Conservation (phyloP, 2,888 invertebrate genomes). For the Drosophila greeni region DNA sequence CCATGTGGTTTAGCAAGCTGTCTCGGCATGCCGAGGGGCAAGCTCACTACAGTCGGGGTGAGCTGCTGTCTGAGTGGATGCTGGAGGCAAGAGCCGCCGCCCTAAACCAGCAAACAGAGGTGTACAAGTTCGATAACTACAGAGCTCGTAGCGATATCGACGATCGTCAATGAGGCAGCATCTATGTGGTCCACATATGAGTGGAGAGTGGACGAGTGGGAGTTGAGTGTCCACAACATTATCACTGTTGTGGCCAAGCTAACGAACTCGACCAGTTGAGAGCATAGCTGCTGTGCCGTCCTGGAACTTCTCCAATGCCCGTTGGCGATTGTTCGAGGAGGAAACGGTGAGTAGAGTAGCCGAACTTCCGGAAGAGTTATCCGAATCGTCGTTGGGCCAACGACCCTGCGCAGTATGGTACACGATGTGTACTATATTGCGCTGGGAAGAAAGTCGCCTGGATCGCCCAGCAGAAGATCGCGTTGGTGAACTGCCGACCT, state of each 20-base stretch:
- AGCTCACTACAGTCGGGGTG: too few relatives aligned
- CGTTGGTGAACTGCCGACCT: conserved; percentile 34
- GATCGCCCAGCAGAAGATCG: conserved; percentile 4
- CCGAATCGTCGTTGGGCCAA: conserved; percentile 2
- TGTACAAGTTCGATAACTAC: too few relatives aligned
- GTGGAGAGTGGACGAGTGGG: conserved; percentile 33
- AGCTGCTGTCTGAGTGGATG: too few relatives aligned
- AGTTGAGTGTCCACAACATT: conserved; percentile 32
- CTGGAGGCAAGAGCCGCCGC: too few relatives aligned
- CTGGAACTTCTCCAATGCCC: conserved; percentile 14
- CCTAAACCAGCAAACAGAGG: too few relatives aligned
- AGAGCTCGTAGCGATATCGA: too few relatives aligned
- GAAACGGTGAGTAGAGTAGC: conserved; percentile 5
- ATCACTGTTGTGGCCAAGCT: conserved; percentile 14
- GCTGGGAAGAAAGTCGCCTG: conserved; percentile 6
- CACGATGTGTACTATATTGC: conserved; percentile 15
- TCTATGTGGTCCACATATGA: conserved; percentile 22
- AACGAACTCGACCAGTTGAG: neutral
- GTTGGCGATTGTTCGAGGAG: conserved; percentile 21
- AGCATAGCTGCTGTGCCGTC: conserved; percentile 20
- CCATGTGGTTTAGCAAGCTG: too few relatives aligned
- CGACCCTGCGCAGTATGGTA: conserved; percentile 9
- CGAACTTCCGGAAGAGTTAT: conserved; percentile 6
- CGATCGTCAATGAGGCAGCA: conserved; percentile 1
- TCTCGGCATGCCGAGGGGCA: too few relatives aligned